Conservation (phyloP, 53 echinoderm and acorn worm genomes). For the Astropecten irregularis region DNA sequence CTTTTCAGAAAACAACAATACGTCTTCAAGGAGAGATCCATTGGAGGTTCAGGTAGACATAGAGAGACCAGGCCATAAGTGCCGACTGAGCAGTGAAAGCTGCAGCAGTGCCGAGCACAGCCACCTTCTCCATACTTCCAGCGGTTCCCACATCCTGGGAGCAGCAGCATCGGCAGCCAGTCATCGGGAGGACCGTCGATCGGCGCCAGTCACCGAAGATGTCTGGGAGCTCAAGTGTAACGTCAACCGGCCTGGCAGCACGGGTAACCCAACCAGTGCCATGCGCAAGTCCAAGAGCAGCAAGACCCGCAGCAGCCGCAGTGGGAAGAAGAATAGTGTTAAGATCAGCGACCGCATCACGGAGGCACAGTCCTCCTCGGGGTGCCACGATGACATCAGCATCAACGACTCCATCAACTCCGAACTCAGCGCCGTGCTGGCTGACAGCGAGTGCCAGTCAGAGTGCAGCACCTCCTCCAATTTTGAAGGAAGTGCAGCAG, state of each 20-base stretch:
- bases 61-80: constrained; percentile 67
- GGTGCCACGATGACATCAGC: constrained; percentile 67
- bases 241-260: constrained; percentile 29
- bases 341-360: constrained; percentile 83
- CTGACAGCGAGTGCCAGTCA: constrained; percentile 73
- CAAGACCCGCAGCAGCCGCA: constrained; percentile 45
- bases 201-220: constrained; percentile 47
- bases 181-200: constrained; percentile 18
- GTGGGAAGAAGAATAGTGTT: constrained; percentile 70
- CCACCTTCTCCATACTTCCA: constrained; percentile 23
- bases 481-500: constrained; percentile 7
- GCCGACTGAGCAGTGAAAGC: constrained; percentile 84
- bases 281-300: constrained; percentile 56
- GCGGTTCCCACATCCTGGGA: constrained; percentile 22
- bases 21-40: constrained; percentile 31
- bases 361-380: constrained; percentile 69
- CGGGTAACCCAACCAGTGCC: constrained; percentile 60
- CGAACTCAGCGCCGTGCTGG: constrained; percentile 79
- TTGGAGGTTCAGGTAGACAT: constrained; percentile 89
- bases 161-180: constrained; percentile 1
- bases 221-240: constrained; percentile 89
- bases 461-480: constrained; percentile 59
- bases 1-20: too few relatives aligned
- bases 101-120: constrained; percentile 79
- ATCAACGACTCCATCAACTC: constrained; percentile 91